These are phyloP conservation scores for Tenthredo notha DNA, from an alignment of 2,888 invertebrate species.

Conservation along the genomic window DNA sequence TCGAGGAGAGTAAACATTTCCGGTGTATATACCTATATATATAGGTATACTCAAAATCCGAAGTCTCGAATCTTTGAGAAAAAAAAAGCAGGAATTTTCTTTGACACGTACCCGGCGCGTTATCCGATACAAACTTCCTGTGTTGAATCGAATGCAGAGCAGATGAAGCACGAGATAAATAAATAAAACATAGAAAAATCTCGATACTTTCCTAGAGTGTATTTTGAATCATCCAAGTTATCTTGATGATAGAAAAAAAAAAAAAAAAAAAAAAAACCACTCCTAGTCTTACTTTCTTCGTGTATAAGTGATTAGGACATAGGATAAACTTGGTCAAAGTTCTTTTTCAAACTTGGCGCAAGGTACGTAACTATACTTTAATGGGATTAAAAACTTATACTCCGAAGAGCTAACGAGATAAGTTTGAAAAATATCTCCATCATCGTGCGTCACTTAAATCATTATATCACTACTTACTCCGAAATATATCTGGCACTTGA, in stretches of 20 bases:
- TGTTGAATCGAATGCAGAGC: neutral
- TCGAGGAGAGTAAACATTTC: constrained; percentile 32
- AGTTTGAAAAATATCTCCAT: constrained; percentile 2
- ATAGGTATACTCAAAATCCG: constrained; percentile 16
- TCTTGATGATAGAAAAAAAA: neutral
- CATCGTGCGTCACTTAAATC: neutral
- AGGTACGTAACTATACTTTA: neutral
- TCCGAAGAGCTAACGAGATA: constrained; percentile 13
- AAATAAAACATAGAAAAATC: neutral
- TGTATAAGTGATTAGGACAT: constrained; percentile 26
- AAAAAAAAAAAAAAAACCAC: too few relatives aligned
- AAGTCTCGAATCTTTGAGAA: neutral
- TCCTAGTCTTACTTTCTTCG: neutral
- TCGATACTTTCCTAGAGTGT: neutral
- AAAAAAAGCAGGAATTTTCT: neutral
- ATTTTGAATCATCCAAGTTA: neutral
- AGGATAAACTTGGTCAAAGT: neutral
- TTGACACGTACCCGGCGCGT: neutral
- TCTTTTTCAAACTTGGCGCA: neutral
- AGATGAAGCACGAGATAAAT: neutral
- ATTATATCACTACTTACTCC: neutral
- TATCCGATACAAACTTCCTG: constrained; percentile 20
- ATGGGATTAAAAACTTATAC: constrained; percentile 2
- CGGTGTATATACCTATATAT: neutral
- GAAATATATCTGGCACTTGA: neutral